These are phyloP conservation scores for Alcis repandata DNA, from an alignment of 2,888 invertebrate genomes.

Conservation along the genomic window DNA sequence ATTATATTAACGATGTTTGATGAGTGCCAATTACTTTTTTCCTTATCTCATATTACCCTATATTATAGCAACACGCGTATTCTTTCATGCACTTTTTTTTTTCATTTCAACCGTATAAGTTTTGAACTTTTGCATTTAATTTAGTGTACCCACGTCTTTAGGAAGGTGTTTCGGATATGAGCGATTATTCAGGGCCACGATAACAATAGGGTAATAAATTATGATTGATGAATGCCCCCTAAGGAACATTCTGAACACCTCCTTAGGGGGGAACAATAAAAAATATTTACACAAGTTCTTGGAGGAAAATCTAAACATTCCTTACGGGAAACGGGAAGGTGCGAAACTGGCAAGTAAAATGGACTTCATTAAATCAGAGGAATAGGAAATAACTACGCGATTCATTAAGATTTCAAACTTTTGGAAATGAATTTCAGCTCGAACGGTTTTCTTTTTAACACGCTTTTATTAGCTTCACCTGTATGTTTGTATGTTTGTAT, in stretches of 20 bases:
- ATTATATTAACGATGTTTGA: no score
- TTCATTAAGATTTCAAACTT: not conserved
- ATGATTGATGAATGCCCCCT: constrained; percentile 80
- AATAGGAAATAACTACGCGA: not conserved
- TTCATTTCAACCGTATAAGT: not conserved
- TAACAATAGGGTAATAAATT: constrained; percentile 84
- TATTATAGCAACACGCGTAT: no score
- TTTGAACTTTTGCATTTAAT: not conserved
- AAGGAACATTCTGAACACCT: constrained; percentile 62
- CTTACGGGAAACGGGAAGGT: constrained; percentile 22
- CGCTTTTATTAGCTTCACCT: no score
- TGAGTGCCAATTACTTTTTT: no score
- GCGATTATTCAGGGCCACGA: constrained; percentile 80
- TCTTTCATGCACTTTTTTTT: no score
- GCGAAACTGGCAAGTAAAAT: constrained; percentile 3
- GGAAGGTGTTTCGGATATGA: constrained; percentile 83
- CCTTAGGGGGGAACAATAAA: constrained; percentile 70
- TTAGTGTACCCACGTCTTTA: constrained; percentile 62
- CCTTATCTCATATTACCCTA: no score
- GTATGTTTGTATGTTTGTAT: no score
- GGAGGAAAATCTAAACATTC: constrained; percentile 31
- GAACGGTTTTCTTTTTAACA: no score
- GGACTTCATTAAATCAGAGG: constrained; percentile 4
- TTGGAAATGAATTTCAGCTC: not conserved
- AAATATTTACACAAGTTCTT: constrained; percentile 62